Evolutionary conservation across 2,797 vertebrate species (phyloP).

Genomic region (Sebastes taczanowskii): DNA sequence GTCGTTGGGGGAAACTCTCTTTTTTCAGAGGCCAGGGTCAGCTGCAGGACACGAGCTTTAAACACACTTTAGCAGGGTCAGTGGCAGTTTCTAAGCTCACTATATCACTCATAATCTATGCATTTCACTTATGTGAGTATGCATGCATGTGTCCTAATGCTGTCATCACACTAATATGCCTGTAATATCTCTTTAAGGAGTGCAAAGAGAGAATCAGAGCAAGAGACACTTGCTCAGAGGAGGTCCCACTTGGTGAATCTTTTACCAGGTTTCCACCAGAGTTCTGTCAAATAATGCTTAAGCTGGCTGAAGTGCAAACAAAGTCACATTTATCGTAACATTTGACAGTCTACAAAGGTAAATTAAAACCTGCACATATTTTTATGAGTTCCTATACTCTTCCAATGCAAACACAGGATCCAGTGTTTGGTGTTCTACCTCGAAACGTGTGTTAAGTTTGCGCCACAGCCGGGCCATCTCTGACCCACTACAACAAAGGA

Average conservation of each 20-base stretch:
- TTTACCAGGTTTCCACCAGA: conserved; percentile 17
- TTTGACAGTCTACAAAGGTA: background rate
- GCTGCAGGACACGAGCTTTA: background rate
- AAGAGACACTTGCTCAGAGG: conserved; percentile 11
- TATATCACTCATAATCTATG: background rate
- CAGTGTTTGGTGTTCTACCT: conserved; percentile 4
- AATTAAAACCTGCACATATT: background rate
- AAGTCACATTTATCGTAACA: background rate
- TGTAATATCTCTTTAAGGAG: background rate
- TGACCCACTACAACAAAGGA: conserved; percentile 60
- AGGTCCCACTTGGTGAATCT: conserved; percentile 43
- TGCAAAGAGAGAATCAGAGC: background rate
- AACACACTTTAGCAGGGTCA: background rate
- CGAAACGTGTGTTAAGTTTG: conserved; percentile 7
- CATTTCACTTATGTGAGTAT: background rate
- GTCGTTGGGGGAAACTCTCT: too few species aligned
- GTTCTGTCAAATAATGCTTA: background rate
- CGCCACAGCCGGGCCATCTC: conserved; percentile 14
- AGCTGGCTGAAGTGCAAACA: background rate
- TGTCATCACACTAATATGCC: background rate
- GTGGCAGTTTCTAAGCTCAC: background rate
- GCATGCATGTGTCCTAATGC: background rate
- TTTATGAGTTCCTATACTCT: too few species aligned
- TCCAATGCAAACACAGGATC: conserved; percentile 18
- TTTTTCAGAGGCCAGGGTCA: background rate